Conservation (phyloP, 2,113 vertebrate genomes). For the Falcunculus frontatus region DNA sequence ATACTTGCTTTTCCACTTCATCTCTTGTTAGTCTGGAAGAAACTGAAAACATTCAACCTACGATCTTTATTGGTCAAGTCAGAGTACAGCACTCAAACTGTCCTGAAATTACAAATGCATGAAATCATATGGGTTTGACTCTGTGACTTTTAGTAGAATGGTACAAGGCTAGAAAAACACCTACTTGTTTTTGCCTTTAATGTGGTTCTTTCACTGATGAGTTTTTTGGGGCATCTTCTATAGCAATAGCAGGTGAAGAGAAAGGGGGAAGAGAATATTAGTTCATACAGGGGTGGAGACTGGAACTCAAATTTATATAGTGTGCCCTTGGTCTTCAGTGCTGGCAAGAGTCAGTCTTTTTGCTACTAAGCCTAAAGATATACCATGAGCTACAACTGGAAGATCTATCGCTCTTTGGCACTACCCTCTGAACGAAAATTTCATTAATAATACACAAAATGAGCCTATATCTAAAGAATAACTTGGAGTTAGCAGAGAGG, state of each 20-base stretch:
- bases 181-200: background rate
- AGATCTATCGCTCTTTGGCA: background rate
- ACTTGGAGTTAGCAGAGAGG: background rate
- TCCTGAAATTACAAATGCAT: background rate
- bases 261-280: rapidly evolving
- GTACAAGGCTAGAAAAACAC: background rate
- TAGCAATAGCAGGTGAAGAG: background rate
- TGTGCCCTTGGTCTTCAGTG: background rate
- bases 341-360: background rate
- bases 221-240: background rate
- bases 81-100: background rate
- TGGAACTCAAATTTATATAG: background rate
- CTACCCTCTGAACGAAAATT: background rate
- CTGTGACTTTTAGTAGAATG: background rate
- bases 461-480: background rate
- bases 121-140: background rate
- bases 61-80: background rate
- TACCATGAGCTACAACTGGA: background rate
- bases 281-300: background rate
- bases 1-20: background rate
- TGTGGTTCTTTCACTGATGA: background rate
- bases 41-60: background rate
- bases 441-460: background rate
- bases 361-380: background rate
- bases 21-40: background rate